Evolutionary conservation across 92 coral and sea anemone genomes (phyloP), one percentile per base, ranked within the genome.

Genomic region (Chrysogorgia sp.): DNA sequence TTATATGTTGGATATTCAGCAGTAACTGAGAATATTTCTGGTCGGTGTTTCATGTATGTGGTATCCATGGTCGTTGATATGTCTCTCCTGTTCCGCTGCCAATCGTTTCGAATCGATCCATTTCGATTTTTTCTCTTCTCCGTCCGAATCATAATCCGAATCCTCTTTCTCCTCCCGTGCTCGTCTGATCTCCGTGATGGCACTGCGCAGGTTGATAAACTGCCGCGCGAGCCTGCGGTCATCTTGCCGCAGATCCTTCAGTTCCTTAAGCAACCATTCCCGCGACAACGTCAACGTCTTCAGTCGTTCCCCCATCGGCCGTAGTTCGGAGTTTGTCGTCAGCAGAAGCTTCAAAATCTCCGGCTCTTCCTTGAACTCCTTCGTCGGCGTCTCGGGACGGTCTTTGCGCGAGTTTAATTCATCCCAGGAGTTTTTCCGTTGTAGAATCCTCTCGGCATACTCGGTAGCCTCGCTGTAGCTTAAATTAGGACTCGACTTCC

Each of bases 191-290:
- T 71, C 63, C 17, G 52, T 30, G 6, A 71, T 71, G n/a, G 63
- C 78, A 71, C 78, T 50, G 1, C 78, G 63, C 29, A 71, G 52
- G 30, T 71, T 57, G 20, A 71, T 71, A 32, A 71, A 71, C 78
- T 71, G 78, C n/a, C 63, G 56, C 17, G 78, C 78, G 14, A 71
- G 78, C 14, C 34, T 49, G 62, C 78, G 78, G 31, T 71, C 78
- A 1, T 71, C 19, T 21, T 71, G 63, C 10, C 78, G 78, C 63
- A 71, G 17, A 30, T 32, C 34, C 49, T 71, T 28, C 2, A 71
- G 63, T 45, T 71, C 78, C 21, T 71, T 71, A n/a, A 71, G 63
- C 15, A 71, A 34, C 78, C 78, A 71, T 29, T 50, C 63, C 7
- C 78, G 78, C 23, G 78, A 71, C 28, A 49, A 14, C 14, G 32